Base-by-base conservation (phyloP, 2,888 invertebrate species). In the Galerucella calmariensis region DNA sequence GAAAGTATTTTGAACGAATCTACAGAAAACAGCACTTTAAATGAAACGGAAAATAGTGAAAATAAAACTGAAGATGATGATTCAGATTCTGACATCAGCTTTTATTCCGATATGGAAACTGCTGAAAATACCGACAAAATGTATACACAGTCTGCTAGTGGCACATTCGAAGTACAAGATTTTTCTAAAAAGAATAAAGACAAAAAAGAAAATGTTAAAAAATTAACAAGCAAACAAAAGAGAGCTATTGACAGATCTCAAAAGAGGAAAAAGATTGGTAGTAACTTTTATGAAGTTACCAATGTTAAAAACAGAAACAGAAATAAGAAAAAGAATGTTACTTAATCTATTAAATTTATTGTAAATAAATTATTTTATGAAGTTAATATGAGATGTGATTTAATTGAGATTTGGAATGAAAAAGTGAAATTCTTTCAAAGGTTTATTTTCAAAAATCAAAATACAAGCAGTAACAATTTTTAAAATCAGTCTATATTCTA, bases 291-390 rank as follows among this genome's bases (percentile, higher is more conserved):
- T 87, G 95, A 95, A 90, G 92, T 94, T 46, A 90, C 94, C 11
- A 96, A 97, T 89, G 96, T 96, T 69, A 96, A 96, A 86, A 96
- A 96, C 87, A 92, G 93, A 80, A 95, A 95, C 88, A 92, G 94
- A 78, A 91, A 91, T 85, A 93, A 92, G 84, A 94, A 91, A 82
- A 90, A 87, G 81, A 77, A 59, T 58, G n/a, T 44, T 48, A 6
- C 58, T 35, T 59, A 27, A 14, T 46, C 20, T 12, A 20, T 65
- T 46, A 35, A 27, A 12, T 61, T n/a, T 6, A 16, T 63, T 44
- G 44, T 63, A 41, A 51, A 67, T 56, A 24, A 27, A 66, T n/a
- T 35, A 35, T 35, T 35, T 35, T 35, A 0, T 35, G 6, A 5
- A 35, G 35, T 35, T 35, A 35, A 35, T 6, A 35, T 35, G 5